A percentile compares a stretch with the other conserved stretches of the same genome.
Conservation (phyloP, 2,113 vertebrate genomes). For the Grallaria varia region DNA sequence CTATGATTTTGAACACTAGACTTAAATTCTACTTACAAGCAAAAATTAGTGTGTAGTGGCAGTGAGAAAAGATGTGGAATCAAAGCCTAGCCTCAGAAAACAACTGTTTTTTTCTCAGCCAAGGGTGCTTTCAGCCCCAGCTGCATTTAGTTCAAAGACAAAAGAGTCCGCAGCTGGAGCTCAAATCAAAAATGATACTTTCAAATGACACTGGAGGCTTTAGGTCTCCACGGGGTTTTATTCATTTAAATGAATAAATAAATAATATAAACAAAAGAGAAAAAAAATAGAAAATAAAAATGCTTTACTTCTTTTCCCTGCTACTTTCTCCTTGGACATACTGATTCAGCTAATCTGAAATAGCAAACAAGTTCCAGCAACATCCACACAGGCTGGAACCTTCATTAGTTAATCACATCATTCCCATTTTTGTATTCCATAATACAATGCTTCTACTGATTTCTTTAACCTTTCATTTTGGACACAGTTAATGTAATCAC, state of each 20-base stretch:
- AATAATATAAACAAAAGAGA: neutral
- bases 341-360: constrained; percentile 6
- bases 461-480: constrained; percentile 52
- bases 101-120: constrained; percentile 52
- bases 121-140: constrained; percentile 44
- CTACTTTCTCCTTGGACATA: neutral
- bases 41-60: constrained; percentile 14
- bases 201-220: constrained; percentile 45
- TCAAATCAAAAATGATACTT: constrained; percentile 44
- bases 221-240: constrained; percentile 39
- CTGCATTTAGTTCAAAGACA: constrained; percentile 66
- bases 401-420: constrained; percentile 17
- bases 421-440: neutral
- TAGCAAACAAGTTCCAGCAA: neutral
- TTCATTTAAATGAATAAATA: constrained; percentile 62
- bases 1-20: neutral
- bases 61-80: constrained; percentile 12
- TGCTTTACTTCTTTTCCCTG: neutral
- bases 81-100: constrained; percentile 42
- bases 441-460: constrained; percentile 31
- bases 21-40: constrained; percentile 13
- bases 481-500: constrained; percentile 55
- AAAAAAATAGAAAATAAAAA: neutral
- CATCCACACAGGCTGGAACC: neutral
- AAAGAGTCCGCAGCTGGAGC: constrained; percentile 50